Base-by-base conservation (phyloP, 2,797 vertebrate genomes). In the Micropoecilia bifurca region DNA sequence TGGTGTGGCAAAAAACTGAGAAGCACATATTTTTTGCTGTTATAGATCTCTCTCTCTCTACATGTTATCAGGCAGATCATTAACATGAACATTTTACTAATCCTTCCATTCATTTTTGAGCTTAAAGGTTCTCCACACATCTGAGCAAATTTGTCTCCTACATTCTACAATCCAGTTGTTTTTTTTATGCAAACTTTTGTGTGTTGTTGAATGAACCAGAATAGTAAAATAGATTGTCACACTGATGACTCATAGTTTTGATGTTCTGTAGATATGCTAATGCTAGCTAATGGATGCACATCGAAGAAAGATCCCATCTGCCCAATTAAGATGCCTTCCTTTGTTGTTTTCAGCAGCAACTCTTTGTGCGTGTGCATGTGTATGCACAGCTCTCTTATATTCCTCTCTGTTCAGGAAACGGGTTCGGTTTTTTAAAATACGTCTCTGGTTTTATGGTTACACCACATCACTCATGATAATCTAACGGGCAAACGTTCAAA, bases 181-280 rank as follows among this genome's bases (percentile, higher is more conserved):
- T 2, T 76, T 59, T 22, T 9, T 59, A 46, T 68, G 72, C 84
- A 79, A 83, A 76, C 72, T 83, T 86, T 77, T 36, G 78, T 89
- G 74, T 89, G 1, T 80, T 78, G 20, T 77, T 88, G 73, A 89
- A 88, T 88, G 76, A 88, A 84, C 39, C 68, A 74, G 53, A 78
- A 75, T 76, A 50, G 57, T 76, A 78, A 74, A 76, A 77, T 87
- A 45, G 59, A 79, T 83, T 80, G 77, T 76, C 22, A 16, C 71
- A 84, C 77, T 12, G 79, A 91, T 89, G 91, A 92, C 78, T 91
- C 91, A 93, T 85, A 90, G 85, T 87, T 91, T 88, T 91, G 90
- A 81, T 89, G 85, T 84, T 94, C 88, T 92, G 92, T 93, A 86
- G 86, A 88, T 88, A 93, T 95, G 93, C 83, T 90, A 94, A 95